Evolutionary conservation across 2,888 invertebrate genomes (phyloP).

Genomic region (Anorthoa munda): DNA sequence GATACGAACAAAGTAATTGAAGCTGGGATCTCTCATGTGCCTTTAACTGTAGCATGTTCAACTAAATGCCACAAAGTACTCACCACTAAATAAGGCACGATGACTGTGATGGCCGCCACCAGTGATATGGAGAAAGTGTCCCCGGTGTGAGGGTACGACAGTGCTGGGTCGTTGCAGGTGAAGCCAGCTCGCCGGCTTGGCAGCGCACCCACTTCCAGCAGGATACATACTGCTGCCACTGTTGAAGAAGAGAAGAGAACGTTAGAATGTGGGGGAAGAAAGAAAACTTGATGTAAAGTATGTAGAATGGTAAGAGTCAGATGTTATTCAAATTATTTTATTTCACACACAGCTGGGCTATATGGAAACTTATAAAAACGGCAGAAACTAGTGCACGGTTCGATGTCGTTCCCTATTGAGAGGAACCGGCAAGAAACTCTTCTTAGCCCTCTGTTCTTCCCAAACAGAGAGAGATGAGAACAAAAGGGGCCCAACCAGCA

Average conservation of each 20-base stretch:
- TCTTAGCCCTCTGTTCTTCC: too few relatives aligned
- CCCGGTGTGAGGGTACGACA: constrained; percentile 92
- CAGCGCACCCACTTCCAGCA: constrained; percentile 92
- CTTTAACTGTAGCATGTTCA: not conserved
- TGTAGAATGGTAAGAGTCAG: not conserved
- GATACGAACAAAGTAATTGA: too few relatives aligned
- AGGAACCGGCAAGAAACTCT: too few relatives aligned
- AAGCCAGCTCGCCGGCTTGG: constrained; percentile 93
- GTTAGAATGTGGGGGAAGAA: constrained; percentile 5
- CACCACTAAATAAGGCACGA: constrained; percentile 91
- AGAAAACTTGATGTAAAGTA: not conserved
- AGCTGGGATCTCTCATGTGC: not conserved
- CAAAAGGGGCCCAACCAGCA: too few relatives aligned
- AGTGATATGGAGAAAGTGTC: constrained; percentile 92
- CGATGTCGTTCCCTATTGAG: too few relatives aligned
- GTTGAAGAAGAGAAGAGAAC: constrained; percentile 78
- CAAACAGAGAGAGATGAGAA: too few relatives aligned
- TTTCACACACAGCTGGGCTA: too few relatives aligned
- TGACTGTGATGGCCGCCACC: constrained; percentile 89
- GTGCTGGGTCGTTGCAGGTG: constrained; percentile 93
- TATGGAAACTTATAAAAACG: too few relatives aligned
- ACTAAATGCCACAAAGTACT: constrained; percentile 72
- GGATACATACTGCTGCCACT: constrained; percentile 91
- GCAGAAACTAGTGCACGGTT: too few relatives aligned
- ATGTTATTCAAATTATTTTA: too few relatives aligned